Percentiles rank a stretch among this genome's conserved stretches.
Conservation (phyloP, 2,888 invertebrate genomes). For the Cephus sareptanus region DNA sequence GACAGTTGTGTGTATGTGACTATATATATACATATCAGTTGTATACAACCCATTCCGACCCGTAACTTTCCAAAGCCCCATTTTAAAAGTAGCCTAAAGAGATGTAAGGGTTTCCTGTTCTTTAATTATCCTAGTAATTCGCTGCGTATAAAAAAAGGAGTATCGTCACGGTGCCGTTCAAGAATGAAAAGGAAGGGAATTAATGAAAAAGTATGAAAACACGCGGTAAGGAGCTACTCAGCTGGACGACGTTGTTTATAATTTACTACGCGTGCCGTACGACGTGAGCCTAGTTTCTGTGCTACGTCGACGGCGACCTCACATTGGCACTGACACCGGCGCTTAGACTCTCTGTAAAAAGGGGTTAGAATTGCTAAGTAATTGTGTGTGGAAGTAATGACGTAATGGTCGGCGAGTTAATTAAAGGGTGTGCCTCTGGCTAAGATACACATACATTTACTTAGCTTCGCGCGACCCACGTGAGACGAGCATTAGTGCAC, state of each 20-base stretch:
- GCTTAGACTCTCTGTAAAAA: neutral
- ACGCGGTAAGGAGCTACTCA: neutral
- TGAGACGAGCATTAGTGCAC: slow-evolving; percentile 1
- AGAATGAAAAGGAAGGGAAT: neutral
- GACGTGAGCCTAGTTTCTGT: neutral
- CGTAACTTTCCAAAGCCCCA: neutral
- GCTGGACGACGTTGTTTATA: neutral
- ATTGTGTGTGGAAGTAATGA: slow-evolving; percentile 45
- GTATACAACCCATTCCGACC: neutral
- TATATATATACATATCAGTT: neutral
- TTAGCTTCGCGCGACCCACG: slow-evolving; percentile 7
- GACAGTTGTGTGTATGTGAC: neutral
- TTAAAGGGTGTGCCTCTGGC: slow-evolving; percentile 45
- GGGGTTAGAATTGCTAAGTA: slow-evolving; percentile 36
- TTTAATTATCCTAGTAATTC: neutral
- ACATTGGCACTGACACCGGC: neutral
- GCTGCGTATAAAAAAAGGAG: neutral
- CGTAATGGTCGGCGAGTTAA: slow-evolving; percentile 44
- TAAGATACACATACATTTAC: slow-evolving; percentile 28
- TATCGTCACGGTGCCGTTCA: neutral
- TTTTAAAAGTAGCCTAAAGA: neutral
- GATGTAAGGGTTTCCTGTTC: neutral
- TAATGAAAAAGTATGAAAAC: neutral
- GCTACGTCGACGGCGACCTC: neutral
- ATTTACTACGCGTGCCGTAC: neutral